phyloP scores from a whole-genome alignment of 2,888 invertebrate genomes.

The Euplexia lucipara region DNA sequence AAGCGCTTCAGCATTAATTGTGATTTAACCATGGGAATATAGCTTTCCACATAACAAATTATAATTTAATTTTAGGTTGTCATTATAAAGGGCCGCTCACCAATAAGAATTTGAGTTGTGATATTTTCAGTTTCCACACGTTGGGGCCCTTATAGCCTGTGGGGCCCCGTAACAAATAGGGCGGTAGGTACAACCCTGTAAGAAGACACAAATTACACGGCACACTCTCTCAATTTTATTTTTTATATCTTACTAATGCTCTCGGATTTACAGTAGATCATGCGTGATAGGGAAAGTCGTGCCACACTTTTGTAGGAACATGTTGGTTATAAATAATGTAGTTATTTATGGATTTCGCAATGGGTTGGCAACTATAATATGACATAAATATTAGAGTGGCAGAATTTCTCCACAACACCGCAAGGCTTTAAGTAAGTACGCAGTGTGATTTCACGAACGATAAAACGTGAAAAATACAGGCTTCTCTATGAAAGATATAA shows the following conservation, averaged over 20 bases:
- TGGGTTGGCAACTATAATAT: not conserved
- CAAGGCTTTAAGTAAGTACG: not conserved
- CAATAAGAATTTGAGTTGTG: too few species aligned
- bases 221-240: constrained; percentile 18
- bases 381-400: not conserved
- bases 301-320: not conserved
- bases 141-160: too few species aligned
- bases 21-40: too few species aligned
- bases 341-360: not conserved
- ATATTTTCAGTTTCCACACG: too few species aligned
- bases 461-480: constrained; percentile 30
- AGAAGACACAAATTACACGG: constrained; percentile 26
- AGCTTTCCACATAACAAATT: too few species aligned
- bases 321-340: constrained; percentile 17
- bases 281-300: constrained; percentile 5
- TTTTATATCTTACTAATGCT: constrained; percentile 34
- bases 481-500: constrained; percentile 18
- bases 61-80: too few species aligned
- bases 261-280: constrained; percentile 33
- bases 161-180: too few species aligned
- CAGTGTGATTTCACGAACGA: constrained; percentile 16
- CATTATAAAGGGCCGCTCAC: too few species aligned
- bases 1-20: too few species aligned
- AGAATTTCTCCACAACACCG: not conserved
- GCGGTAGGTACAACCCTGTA: too few species aligned